phyloP scores from a whole-genome alignment of 92 coral and sea anemone genomes.

The Porites lobata region DNA sequence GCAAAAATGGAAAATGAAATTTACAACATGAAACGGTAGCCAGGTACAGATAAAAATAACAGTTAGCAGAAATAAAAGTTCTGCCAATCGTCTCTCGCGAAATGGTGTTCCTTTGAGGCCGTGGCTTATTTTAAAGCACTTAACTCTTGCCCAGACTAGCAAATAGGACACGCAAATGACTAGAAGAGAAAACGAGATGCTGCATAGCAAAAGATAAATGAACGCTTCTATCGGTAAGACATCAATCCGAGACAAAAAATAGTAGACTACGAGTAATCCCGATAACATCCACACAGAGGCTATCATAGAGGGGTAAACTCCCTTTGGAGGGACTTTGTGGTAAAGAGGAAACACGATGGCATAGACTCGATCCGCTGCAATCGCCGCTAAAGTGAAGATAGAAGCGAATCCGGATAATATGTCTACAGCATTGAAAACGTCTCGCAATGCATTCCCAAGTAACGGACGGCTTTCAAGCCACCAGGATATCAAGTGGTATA shows the following conservation, averaged over 20 bases:
- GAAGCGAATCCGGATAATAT: constrained; percentile 66
- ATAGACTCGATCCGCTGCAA: constrained; percentile 69
- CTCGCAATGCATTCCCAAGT: constrained; percentile 7
- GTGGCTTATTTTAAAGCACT: constrained; percentile 51
- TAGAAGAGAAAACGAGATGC: constrained; percentile 70
- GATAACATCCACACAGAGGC: constrained; percentile 70
- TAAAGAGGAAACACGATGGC: constrained; percentile 71
- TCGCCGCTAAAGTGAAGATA: constrained; percentile 66
- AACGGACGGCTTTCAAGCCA: constrained; percentile 34
- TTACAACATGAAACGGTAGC: constrained; percentile 85
- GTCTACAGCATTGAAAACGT: constrained; percentile 51
- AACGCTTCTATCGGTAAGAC: constrained; percentile 49
- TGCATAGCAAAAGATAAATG: constrained; percentile 62
- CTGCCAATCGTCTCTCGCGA: constrained; percentile 81
- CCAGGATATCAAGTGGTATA: constrained; percentile 45
- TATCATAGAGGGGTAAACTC: constrained; percentile 54
- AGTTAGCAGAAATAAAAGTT: constrained; percentile 76
- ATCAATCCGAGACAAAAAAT: constrained; percentile 15
- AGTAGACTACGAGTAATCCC: constrained; percentile 32
- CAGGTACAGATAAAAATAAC: constrained; percentile 78
- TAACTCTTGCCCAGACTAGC: constrained; percentile 80
- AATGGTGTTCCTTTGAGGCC: constrained; percentile 39
- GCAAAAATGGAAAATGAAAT: constrained; percentile 73
- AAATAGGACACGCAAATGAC: constrained; percentile 76
- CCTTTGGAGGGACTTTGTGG: constrained; percentile 52